These are phyloP conservation scores for Micrasema longulum DNA, from an alignment of 1,140 invertebrate species.

Conservation along the genomic window DNA sequence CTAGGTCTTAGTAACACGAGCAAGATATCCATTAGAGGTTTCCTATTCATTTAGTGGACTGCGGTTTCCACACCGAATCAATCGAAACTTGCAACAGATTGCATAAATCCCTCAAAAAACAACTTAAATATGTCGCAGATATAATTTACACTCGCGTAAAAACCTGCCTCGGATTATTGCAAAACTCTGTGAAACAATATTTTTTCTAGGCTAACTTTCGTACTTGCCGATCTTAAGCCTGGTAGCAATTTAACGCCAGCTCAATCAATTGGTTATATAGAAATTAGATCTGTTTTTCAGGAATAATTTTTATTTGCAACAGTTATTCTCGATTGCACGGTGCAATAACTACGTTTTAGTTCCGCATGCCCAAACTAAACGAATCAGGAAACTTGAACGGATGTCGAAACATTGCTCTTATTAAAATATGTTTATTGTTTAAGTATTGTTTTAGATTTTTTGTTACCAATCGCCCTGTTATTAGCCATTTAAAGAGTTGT, in stretches of 20 bases:
- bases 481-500: not conserved
- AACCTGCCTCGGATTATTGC: not conserved
- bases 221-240: not conserved
- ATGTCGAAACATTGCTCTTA: slow-evolving; percentile 36
- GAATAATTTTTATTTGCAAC: slow-evolving; percentile 31
- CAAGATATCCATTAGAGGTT: slow-evolving; percentile 28
- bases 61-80: no score
- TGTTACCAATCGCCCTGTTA: slow-evolving; percentile 6
- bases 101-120: no score
- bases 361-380: slow-evolving; percentile 30
- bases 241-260: slow-evolving; percentile 18
- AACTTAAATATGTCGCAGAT: no score
- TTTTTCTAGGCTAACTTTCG: slow-evolving; percentile 7
- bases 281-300: slow-evolving; percentile 27
- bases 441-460: slow-evolving; percentile 18
- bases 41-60: not conserved
- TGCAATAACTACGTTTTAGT: slow-evolving; percentile 20
- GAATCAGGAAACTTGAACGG: slow-evolving; percentile 33
- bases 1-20: slow-evolving; percentile 11
- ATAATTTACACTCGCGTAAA: no score
- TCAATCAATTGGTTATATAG: slow-evolving; percentile 25
- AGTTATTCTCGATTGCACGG: slow-evolving; percentile 10
- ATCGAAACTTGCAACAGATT: no score
- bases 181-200: slow-evolving; percentile 9
- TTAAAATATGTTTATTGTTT: slow-evolving; percentile 16